Evolutionary conservation across 30 jellyfish, hydroid and myxozoan species (phyloP), one percentile per base, ranked within the genome.

Genomic region (Pelagia noctiluca): DNA sequence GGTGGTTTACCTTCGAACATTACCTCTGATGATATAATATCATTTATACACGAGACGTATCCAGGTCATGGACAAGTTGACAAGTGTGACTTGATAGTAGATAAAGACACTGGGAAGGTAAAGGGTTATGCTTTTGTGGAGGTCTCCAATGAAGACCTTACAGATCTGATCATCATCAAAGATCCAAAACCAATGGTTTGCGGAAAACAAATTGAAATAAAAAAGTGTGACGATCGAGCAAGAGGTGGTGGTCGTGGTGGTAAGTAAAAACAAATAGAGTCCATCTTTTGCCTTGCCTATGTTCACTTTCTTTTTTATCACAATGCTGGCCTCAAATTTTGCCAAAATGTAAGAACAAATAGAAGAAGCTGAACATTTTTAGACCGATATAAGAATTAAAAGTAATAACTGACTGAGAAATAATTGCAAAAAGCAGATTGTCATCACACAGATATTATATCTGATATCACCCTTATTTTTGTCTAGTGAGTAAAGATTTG

Each of bases 41-140:
- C 67, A 48, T 88, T 73, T 50, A 31, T 87, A 10, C 88, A 93
- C 23, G 76, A 64, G 30, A 86, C 70, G n/a, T 95, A 87, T 63
- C 82, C 61, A 8, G 74, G 74, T 35, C 75, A 71, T 84, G 98
- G 98, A 2, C 48, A 71, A 16, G 96, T 93, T 2, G 90, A 67
- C 21, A 81, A 75, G 32, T 76, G 92, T 32, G 98, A 93, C 32
- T 68, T 93, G 71, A 50, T 87, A 10, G 82, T 91, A 62, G 95
- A 88, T 66, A 93, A 63, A 47, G 98, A 87, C 28, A 87, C 98
- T 2, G 68, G 68, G 35, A 88, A 74, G 46, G 35, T 46, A 3
- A 75, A 82, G 38, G 98, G 98, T 13, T 93, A 87, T 84, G 98
- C 91, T 1, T 93, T 93, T 73, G 30, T 93, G 10, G 97, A 88